Evolutionary conservation across 2,888 invertebrate species (phyloP).

Genomic region (Rhamphomyia laevipes): DNA sequence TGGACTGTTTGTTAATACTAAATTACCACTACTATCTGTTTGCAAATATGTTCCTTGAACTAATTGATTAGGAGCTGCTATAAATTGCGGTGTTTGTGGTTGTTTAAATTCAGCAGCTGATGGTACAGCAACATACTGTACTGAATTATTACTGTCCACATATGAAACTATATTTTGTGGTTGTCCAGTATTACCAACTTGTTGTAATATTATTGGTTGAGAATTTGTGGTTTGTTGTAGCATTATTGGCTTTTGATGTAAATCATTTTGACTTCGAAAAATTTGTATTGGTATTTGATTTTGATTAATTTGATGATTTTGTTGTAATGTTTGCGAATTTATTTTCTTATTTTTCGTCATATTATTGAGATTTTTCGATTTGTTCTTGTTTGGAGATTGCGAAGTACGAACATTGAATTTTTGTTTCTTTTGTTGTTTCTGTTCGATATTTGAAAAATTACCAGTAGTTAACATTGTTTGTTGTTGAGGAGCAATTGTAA

Average conservation of each 20-base stretch:
- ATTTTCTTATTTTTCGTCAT: not conserved
- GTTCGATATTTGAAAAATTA: not conserved
- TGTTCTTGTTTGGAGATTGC: not conserved
- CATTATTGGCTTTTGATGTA: constrained; percentile 20
- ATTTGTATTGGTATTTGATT: constrained; percentile 19
- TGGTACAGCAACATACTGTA: constrained; percentile 58
- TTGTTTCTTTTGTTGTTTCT: not conserved
- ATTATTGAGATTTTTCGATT: not conserved
- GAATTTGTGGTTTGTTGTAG: constrained; percentile 31
- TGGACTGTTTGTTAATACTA: constrained; percentile 43
- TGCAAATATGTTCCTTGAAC: constrained; percentile 50
- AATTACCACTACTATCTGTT: constrained; percentile 47
- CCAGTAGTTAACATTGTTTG: constrained; percentile 1
- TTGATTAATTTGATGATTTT: constrained; percentile 26
- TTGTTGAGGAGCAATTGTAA: not conserved
- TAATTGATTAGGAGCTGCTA: constrained; percentile 38
- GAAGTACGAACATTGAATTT: not conserved
- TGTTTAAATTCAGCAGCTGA: constrained; percentile 47
- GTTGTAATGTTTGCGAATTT: constrained; percentile 14
- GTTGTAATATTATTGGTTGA: constrained; percentile 58
- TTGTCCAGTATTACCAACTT: constrained; percentile 38
- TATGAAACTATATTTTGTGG: constrained; percentile 41
- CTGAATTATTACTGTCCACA: constrained; percentile 37
- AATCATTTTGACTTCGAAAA: not conserved
- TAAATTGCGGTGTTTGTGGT: constrained; percentile 44